These are phyloP conservation scores for Nemurella pictetii DNA, from an alignment of 2,888 invertebrate species.

Conservation along the genomic window DNA sequence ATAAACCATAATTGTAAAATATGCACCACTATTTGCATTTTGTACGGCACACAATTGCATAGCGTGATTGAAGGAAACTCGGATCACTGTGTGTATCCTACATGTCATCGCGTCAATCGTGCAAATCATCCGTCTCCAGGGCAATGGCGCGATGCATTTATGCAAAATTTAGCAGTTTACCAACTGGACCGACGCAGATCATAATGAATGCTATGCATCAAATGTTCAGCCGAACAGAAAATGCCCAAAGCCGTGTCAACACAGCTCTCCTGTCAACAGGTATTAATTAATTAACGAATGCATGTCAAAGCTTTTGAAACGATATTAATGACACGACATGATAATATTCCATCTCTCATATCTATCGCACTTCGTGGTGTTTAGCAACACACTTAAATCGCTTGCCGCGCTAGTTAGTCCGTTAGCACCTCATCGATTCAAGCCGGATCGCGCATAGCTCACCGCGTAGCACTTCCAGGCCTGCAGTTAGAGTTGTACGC, in stretches of 20 bases:
- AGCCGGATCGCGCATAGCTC: neutral
- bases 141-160: neutral
- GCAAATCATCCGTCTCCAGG: neutral
- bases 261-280: neutral
- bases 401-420: neutral
- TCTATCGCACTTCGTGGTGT: neutral
- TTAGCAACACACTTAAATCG: conserved; percentile 24
- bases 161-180: neutral
- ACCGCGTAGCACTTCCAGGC: neutral
- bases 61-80: no score
- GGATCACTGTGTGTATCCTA: no score
- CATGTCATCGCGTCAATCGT: neutral
- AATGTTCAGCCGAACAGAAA: neutral
- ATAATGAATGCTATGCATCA: neutral
- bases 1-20: no score
- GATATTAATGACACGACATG: neutral
- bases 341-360: neutral
- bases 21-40: no score
- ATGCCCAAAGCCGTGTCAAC: neutral
- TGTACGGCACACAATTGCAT: no score
- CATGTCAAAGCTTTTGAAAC: neutral
- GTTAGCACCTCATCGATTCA: neutral
- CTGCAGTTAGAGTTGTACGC: neutral
- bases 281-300: neutral
- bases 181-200: neutral